Base-by-base conservation (phyloP, 2,888 invertebrate species). In the Hyposoter dolosus region DNA sequence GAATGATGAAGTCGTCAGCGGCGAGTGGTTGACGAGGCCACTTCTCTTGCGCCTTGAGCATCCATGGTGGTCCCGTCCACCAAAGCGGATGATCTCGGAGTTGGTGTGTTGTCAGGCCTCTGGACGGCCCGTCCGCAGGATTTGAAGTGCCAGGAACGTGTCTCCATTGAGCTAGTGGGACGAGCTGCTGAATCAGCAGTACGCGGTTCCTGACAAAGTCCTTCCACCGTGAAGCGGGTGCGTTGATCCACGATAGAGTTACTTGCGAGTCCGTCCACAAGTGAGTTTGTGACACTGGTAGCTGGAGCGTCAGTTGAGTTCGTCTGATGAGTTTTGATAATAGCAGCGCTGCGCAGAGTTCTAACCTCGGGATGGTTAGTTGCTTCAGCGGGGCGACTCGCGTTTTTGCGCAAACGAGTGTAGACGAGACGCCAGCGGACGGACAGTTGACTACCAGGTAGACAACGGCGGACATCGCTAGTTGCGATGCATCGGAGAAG, bases 131-230 rank as follows among this genome's bases (percentile, higher is more conserved):
- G 10, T 65, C 65, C n/a, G 65, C 65, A n/a, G 40, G 35, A 7
- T 65, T 65, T n/a, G 65, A 65, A 1, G 65, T 40, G 35, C 65
- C 65, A 17, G 65, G 65, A n/a, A 65, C 65, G 3, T 65, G 65
- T 40, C 65, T 19, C 65, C 65, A 65, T 0, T 65, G 65, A n/a
- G 65, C 65, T 1, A n/a, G 35, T 5, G 65, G 7, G 3, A 40
- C 40, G 1, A 65, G 65, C 12, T 65, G 40, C 17, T 65, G 35
- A 40, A 65, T 65, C 3, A 3, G 17, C 9, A 56, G n/a, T 3
- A 92, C 89, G 53, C 91, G 69, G 82, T 92, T 92, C 17, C 89
- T 88, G 12, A 88, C 88, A 6, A 3, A 88, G 12, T 88, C 87
- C 43, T 88, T 88, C 87, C 87, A 88, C 0, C 83, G 76, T 35